Conservation (phyloP, 2,797 vertebrate genomes). For the Neoniphon sammara region DNA sequence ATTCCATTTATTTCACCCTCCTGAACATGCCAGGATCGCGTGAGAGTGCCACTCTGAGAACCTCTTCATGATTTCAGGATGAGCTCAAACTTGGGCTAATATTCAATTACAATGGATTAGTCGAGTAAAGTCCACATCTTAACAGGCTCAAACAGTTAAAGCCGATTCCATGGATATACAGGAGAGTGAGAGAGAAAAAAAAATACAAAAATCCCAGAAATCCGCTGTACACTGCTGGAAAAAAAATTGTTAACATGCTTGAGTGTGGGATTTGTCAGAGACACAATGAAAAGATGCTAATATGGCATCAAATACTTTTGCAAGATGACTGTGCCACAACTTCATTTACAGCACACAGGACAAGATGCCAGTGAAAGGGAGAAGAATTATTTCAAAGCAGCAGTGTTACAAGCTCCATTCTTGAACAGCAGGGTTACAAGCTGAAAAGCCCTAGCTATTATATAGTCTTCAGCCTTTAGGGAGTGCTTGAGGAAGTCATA, state of each 20-base stretch:
- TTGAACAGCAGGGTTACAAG: constrained; percentile 67
- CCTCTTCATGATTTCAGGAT: constrained; percentile 70
- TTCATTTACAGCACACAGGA: constrained; percentile 61
- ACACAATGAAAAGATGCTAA: constrained; percentile 63
- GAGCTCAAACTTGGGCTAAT: constrained; percentile 79
- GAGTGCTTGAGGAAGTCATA: constrained; percentile 76
- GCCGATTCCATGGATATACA: constrained; percentile 75
- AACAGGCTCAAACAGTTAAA: constrained; percentile 74
- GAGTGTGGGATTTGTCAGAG: constrained; percentile 64
- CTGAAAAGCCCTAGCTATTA: constrained; percentile 74
- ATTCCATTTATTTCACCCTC: constrained; percentile 46
- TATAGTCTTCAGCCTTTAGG: constrained; percentile 73
- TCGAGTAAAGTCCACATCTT: constrained; percentile 71
- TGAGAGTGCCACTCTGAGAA: constrained; percentile 63
- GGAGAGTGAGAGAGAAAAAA: not conserved
- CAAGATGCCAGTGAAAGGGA: constrained; percentile 43
- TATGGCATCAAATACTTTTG: constrained; percentile 64
- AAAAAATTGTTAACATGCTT: constrained; percentile 48
- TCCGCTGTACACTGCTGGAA: constrained; percentile 52
- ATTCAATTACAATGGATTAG: constrained; percentile 83
- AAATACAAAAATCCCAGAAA: constrained; percentile 27
- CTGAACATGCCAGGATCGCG: constrained; percentile 47
- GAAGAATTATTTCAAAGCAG: constrained; percentile 58
- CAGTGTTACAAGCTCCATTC: constrained; percentile 42
- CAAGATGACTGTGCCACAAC: constrained; percentile 46